Evolutionary conservation across 1,140 invertebrate species (phyloP).

Genomic region (Drosophila truncata): DNA sequence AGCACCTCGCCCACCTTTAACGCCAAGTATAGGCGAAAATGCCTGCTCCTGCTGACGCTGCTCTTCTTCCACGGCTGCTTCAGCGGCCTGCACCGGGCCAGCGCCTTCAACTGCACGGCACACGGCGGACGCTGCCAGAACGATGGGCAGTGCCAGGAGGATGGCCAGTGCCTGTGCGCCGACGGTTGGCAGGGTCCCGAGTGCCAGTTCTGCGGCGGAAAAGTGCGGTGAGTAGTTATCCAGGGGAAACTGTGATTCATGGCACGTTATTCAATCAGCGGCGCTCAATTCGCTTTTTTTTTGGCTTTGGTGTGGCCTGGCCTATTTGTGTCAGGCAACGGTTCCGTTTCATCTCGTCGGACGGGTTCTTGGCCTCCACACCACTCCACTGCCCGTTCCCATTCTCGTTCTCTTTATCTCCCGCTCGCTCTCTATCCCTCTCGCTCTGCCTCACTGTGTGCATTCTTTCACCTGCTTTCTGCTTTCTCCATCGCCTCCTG

Average conservation of each 20-base stretch:
- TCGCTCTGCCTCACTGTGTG: background rate
- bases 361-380: constrained; percentile 57
- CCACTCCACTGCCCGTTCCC: constrained; percentile 17
- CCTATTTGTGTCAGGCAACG: constrained; percentile 82
- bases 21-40: constrained; percentile 84
- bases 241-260: constrained; percentile 17
- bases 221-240: constrained; percentile 92
- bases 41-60: constrained; percentile 68
- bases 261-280: constrained; percentile 61
- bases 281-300: constrained; percentile 19
- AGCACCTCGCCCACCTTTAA: constrained; percentile 79
- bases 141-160: constrained; percentile 92
- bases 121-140: constrained; percentile 87
- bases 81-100: constrained; percentile 68
- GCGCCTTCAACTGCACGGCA: constrained; percentile 84
- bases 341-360: constrained; percentile 76
- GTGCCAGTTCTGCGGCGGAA: constrained; percentile 96
- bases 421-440: constrained; percentile 10
- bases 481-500: constrained; percentile 40
- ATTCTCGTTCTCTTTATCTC: constrained; percentile 27
- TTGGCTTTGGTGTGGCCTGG: constrained; percentile 43
- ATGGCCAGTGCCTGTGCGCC: constrained; percentile 93
- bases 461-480: constrained; percentile 52
- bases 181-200: constrained; percentile 95
- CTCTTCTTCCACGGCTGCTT: constrained; percentile 78